Evolutionary conservation across 2,113 vertebrate species (phyloP).

Genomic region (Anolis sagrei): DNA sequence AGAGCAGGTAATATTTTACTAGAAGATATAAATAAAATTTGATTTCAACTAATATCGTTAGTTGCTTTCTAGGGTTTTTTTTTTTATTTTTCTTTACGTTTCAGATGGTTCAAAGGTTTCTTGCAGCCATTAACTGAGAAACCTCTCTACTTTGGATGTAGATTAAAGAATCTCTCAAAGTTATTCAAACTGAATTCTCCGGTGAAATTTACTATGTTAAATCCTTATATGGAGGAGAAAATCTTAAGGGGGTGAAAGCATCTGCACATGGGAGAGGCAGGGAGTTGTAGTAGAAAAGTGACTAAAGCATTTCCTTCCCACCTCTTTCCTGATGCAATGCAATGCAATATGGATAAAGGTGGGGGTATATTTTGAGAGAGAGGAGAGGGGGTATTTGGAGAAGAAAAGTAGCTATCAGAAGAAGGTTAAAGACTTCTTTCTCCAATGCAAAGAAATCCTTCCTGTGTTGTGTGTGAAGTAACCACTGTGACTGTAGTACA

Average conservation of each 20-base stretch:
- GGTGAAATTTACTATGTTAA: not conserved
- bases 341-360: no score
- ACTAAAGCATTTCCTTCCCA: not conserved
- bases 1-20: not conserved
- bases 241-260: not conserved
- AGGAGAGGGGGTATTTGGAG: not conserved
- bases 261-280: not conserved
- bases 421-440: not conserved
- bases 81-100: conserved; percentile 44
- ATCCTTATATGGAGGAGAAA: no score
- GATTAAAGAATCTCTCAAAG: not conserved
- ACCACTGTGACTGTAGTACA: not conserved
- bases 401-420: not conserved
- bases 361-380: not conserved
- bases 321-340: no score
- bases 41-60: not conserved
- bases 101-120: not conserved
- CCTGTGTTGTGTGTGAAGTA: not conserved
- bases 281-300: no score
- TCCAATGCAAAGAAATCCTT: not conserved
- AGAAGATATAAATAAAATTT: not conserved
- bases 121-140: no score
- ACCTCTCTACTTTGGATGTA: not conserved
- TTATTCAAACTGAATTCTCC: not conserved
- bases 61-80: conserved; percentile 49